Evolutionary conservation across 2,888 invertebrate genomes (phyloP).

Genomic region (Aspidiotus destructor): DNA sequence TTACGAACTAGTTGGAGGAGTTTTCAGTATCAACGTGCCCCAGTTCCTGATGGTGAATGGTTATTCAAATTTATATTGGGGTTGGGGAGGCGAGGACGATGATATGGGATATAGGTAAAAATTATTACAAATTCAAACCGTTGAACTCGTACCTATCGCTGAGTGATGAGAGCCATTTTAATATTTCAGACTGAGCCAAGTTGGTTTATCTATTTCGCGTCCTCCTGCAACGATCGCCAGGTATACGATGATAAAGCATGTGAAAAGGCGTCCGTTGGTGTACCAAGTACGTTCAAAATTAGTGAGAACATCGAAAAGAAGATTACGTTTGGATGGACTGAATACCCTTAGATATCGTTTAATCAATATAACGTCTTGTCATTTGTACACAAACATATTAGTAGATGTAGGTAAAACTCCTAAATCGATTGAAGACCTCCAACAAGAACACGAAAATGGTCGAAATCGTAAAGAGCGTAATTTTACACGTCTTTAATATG

Average conservation of each 20-base stretch:
- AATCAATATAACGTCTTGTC: constrained; percentile 38
- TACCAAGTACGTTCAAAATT: constrained; percentile 39
- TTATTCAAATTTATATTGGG: constrained; percentile 90
- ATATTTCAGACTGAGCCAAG: constrained; percentile 33
- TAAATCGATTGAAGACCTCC: constrained; percentile 26
- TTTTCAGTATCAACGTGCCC: constrained; percentile 76
- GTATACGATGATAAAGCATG: constrained; percentile 50
- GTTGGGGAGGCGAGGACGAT: constrained; percentile 98
- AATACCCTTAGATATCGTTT: constrained; percentile 44
- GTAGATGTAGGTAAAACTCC: constrained; percentile 44
- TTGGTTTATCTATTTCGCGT: constrained; percentile 41
- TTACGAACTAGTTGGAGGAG: constrained; percentile 84
- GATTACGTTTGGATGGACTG: constrained; percentile 43
- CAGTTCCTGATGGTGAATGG: constrained; percentile 88
- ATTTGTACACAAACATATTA: constrained; percentile 44
- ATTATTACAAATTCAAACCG: too few species aligned
- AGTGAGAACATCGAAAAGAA: constrained; percentile 39
- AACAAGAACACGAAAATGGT: constrained; percentile 20
- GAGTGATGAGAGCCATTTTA: not conserved
- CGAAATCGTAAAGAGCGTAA: not conserved
- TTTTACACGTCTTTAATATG: constrained; percentile 14
- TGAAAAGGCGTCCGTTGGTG: constrained; percentile 39
- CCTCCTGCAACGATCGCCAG: constrained; percentile 46
- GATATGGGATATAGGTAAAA: constrained; percentile 76
- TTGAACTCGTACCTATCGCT: not conserved